Base-by-base conservation (phyloP, 2,797 vertebrate genomes). In the Gymnocypris eckloni region DNA sequence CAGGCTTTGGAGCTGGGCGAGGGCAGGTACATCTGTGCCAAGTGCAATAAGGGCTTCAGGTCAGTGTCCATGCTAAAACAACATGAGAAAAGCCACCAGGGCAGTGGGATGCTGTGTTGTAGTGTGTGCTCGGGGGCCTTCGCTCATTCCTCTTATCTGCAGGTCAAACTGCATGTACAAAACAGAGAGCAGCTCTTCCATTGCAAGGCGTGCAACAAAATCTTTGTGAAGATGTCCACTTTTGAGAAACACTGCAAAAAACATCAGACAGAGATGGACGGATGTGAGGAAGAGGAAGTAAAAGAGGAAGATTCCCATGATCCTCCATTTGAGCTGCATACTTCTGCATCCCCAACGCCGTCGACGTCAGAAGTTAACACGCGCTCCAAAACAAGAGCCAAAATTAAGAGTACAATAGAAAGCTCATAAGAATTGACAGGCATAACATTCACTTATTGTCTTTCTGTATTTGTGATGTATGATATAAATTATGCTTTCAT, bases 131-230 rank as follows among this genome's bases (percentile, higher is more conserved):
- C 92, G 72, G 69, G 80, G 70, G 91, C 93, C 25, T 93, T 95
- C 2, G 92, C 92, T 3, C 91, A 92, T 0, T 94, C 94, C 0
- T 93, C 94, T 0, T 94, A 93, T 88, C 93, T 95, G 86, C 89
- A 93, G 83, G 92, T 95, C 81, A 92, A 92, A 70, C 86, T 94
- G 82, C 93, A 91, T 54, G 91, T 92, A 1, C 92, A 91, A 67
- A 93, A 88, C 45, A 90, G 56, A 5, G 91, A 89, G 87, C 87
- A 91, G n/a, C 94, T 91, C 0, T 95, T 94, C 56, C 95, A 94
- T 92, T 96, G 96, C 90, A 93, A 93, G 86, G 91, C 96, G 82
- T 96, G 96, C 93, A 95, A 94, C 89, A 73, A 79, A 88, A 93
- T 92, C 0, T 94, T 94, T 3, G 92, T 92, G 39, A 90, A 93